A percentile compares a stretch with the other conserved stretches of the same genome.
phyloP scores from a whole-genome alignment of 2,888 invertebrate genomes.

The Quadroppia sp. region DNA sequence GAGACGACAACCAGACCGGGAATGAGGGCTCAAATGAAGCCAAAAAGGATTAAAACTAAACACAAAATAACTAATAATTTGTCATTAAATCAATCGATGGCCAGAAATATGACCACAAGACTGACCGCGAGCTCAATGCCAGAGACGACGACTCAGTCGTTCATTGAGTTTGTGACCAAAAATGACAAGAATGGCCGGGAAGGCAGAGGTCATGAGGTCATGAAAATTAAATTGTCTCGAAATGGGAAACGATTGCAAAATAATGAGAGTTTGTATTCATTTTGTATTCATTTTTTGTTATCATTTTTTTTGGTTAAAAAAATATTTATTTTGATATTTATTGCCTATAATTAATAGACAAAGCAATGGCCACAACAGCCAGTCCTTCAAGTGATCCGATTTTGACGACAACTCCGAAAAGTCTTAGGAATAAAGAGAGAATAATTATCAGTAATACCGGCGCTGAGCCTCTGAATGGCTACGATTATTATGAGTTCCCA shows the following conservation, averaged over 20 bases:
- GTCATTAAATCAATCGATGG: no score
- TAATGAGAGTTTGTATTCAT: neutral
- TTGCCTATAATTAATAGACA: neutral
- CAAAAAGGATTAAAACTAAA: no score
- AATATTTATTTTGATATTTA: no score
- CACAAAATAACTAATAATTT: no score
- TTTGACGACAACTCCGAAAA: neutral
- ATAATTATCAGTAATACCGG: slow-evolving; percentile 10
- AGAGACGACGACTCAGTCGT: no score
- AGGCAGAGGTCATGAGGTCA: neutral
- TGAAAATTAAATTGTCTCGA: neutral
- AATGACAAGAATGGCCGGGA: no score
- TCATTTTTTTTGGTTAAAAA: neutral
- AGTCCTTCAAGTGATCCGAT: neutral
- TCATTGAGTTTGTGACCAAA: no score
- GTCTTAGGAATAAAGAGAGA: neutral
- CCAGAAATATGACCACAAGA: no score
- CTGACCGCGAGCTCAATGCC: no score
- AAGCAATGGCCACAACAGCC: neutral
- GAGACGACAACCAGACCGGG: neutral
- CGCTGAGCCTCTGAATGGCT: neutral
- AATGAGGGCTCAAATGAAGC: neutral
- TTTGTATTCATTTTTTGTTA: neutral
- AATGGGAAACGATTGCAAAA: neutral
- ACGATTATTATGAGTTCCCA: slow-evolving; percentile 9